phyloP scores from a whole-genome alignment of 2,113 vertebrate genomes.

The Vireo altiloquus region DNA sequence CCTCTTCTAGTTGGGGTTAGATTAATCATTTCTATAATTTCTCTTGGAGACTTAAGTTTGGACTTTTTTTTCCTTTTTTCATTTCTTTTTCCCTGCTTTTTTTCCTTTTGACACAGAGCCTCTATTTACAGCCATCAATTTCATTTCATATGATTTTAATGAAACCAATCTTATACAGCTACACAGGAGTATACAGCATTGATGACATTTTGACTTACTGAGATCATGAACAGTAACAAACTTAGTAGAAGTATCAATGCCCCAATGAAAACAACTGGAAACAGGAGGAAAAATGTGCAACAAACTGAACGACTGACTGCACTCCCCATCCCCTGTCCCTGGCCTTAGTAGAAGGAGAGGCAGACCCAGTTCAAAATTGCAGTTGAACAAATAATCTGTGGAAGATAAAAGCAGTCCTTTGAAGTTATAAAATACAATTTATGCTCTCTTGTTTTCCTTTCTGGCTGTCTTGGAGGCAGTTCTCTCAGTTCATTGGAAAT shows the following conservation, averaged over 20 bases:
- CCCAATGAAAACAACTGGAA: background rate
- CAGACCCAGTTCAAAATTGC: background rate
- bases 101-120: background rate
- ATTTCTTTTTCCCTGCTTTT: background rate
- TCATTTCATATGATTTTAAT: background rate
- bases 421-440: background rate
- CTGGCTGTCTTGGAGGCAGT: background rate
- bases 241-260: background rate
- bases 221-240: background rate
- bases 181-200: background rate
- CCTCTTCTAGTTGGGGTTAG: background rate
- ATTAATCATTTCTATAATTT: background rate
- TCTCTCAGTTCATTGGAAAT: slow-evolving; percentile 11
- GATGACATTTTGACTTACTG: background rate
- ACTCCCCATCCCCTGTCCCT: background rate
- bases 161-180: background rate
- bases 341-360: background rate
- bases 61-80: background rate
- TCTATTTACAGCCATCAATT: background rate
- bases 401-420: slow-evolving; percentile 41
- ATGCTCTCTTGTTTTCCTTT: slow-evolving; percentile 11
- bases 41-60: background rate
- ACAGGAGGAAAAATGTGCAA: background rate
- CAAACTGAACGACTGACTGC: background rate
- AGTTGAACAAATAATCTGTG: slow-evolving; percentile 23